A percentile compares a stretch with the other conserved stretches of the same genome.
phyloP scores from a whole-genome alignment of 2,888 invertebrate species.

The Spilarctia lutea region DNA sequence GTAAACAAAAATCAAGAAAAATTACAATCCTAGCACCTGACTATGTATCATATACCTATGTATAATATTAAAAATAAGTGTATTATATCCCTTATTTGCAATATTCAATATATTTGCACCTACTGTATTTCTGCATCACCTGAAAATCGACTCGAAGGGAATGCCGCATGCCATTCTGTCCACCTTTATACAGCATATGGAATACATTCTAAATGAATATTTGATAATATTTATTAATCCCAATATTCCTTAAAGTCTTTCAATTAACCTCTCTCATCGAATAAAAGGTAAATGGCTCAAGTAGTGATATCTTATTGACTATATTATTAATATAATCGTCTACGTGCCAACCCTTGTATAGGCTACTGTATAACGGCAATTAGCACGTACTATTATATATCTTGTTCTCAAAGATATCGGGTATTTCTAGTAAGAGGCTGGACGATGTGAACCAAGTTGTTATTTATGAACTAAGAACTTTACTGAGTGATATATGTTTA shows the following conservation, averaged over 20 bases:
- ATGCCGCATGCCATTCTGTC: no score
- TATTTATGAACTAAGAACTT: not conserved
- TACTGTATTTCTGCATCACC: no score
- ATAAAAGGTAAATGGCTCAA: constrained; percentile 8
- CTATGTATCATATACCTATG: no score
- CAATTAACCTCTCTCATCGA: not conserved
- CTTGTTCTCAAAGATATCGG: constrained; percentile 28
- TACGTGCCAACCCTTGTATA: constrained; percentile 18
- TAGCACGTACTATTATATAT: constrained; percentile 32
- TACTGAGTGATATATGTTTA: constrained; percentile 6
- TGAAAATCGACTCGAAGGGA: no score
- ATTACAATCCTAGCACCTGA: no score
- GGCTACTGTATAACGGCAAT: constrained; percentile 34
- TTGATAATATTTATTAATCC: not conserved
- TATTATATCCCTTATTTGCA: no score
- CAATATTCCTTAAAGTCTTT: not conserved
- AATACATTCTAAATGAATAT: no score
- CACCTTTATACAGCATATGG: no score
- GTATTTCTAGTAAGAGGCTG: constrained; percentile 19
- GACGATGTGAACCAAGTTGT: not conserved
- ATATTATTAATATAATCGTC: constrained; percentile 24
- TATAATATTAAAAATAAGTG: no score
- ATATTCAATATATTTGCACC: no score
- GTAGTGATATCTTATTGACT: constrained; percentile 10
- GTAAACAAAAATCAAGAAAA: no score